A percentile compares a stretch with the other conserved stretches of the same genome.
Conservation (phyloP, 1,140 invertebrate species). For the Zophobas morio region DNA sequence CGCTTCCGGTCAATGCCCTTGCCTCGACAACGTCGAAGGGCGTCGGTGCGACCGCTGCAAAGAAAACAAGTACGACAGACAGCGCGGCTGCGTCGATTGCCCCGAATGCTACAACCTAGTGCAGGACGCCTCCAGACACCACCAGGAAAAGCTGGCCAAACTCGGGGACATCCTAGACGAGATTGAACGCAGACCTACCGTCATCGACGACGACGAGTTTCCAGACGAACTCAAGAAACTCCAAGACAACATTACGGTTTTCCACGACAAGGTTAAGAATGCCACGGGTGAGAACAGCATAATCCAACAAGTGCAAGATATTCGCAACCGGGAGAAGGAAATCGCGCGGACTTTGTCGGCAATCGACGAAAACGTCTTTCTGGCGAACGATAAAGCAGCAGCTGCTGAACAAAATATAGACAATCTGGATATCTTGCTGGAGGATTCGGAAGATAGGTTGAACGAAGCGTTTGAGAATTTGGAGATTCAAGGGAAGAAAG, state of each 20-base stretch:
- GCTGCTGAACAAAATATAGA: slow-evolving; percentile 58
- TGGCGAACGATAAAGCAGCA: slow-evolving; percentile 54
- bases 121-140: slow-evolving; percentile 87
- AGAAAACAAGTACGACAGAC: slow-evolving; percentile 91
- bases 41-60: slow-evolving; percentile 92
- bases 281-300: slow-evolving; percentile 69
- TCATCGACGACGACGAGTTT: slow-evolving; percentile 81
- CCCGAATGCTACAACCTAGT: slow-evolving; percentile 95
- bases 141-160: slow-evolving; percentile 78
- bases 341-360: slow-evolving; percentile 67
- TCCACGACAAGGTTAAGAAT: slow-evolving; percentile 60
- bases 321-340: slow-evolving; percentile 72
- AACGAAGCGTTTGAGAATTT: slow-evolving; percentile 82
- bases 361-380: slow-evolving; percentile 62
- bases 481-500: slow-evolving; percentile 83
- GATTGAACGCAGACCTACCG: slow-evolving; percentile 68
- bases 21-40: slow-evolving; percentile 92
- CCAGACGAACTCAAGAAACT: slow-evolving; percentile 81
- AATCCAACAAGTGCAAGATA: slow-evolving; percentile 73
- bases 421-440: slow-evolving; percentile 57
- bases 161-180: slow-evolving; percentile 69
- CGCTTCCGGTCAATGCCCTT: slow-evolving; percentile 88
- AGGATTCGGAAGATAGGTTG: slow-evolving; percentile 57
- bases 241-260: slow-evolving; percentile 79
- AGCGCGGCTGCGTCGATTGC: slow-evolving; percentile 90